Conservation (phyloP, 2,888 invertebrate genomes). For the Amorpha juglandis region DNA sequence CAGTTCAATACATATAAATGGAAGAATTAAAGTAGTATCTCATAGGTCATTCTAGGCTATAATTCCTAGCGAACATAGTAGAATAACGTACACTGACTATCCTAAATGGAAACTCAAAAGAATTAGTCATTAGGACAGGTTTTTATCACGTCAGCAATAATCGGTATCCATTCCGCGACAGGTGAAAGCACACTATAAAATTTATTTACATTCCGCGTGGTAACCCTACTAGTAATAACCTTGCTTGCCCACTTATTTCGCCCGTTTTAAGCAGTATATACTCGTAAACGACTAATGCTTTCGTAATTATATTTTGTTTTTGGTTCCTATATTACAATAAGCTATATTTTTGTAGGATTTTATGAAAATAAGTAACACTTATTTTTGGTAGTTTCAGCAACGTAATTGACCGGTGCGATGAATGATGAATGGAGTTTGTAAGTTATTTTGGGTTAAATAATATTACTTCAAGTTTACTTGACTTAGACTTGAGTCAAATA, state of each 20-base stretch:
- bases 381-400: not conserved
- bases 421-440: no score
- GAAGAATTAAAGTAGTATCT: no score
- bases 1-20: no score
- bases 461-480: no score
- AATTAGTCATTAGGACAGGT: not conserved
- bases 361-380: not conserved
- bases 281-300: slow-evolving; percentile 3
- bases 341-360: not conserved
- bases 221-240: slow-evolving; percentile 3
- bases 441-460: no score
- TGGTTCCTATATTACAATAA: not conserved
- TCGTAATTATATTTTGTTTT: slow-evolving; percentile 8
- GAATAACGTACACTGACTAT: not conserved
- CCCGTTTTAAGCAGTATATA: slow-evolving; percentile 3
- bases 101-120: not conserved
- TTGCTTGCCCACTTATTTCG: slow-evolving; percentile 8
- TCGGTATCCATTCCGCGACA: not conserved
- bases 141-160: not conserved
- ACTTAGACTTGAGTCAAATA: no score
- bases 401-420: no score
- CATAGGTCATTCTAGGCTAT: no score
- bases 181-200: not conserved
- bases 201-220: not conserved
- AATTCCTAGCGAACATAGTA: no score